Base-by-base conservation (phyloP, 2,113 vertebrate species). In the Silurus meridionalis region DNA sequence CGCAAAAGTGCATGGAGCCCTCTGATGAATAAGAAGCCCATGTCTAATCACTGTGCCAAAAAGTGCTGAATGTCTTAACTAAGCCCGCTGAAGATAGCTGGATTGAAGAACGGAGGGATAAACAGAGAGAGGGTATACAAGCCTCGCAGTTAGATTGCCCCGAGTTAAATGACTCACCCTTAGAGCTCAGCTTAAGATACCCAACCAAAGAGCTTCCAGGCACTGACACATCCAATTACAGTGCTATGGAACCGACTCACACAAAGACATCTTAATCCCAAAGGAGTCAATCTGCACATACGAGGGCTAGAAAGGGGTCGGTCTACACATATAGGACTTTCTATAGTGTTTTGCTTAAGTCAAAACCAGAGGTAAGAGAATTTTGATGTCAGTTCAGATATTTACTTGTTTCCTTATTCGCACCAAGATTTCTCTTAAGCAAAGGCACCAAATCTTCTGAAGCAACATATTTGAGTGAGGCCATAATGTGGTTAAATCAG, bases 31-130 rank as follows among this genome's bases (percentile, higher is more conserved):
- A 84, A 87, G 87, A 86, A 86, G 71, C 71, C 50, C 37, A 53
- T 64, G 82, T 80, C 66, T 74, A 89, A 87, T 87, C 86, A 84
- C 61, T 69, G 57, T 72, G 88, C 79, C 72, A 85, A 71, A 85
- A 84, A 86, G 80, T 71, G 84, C 77, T 84, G 84, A 87, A 89
- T 82, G 84, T 86, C 86, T 89, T 80, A 75, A 74, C 61, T 90
- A 91, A 92, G 90, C 90, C 81, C 52, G 80, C 90, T 88, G 83
- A 75, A 83, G 86, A 91, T 85, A 79, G 84, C 82, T 61, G 69
- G 37, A 86, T 83, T 80, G 79, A 87, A 53, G 66, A 64, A 80
- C 72, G 37, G 80, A 58, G 37, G 75, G 64, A 81, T 87, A 80
- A 88, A 90, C 71, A 87, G 82, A 86, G 64, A 53, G 52, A 72